These are phyloP conservation scores for Corythaixoides concolor DNA, from an alignment of 2,113 vertebrate species.

Conservation along the genomic window DNA sequence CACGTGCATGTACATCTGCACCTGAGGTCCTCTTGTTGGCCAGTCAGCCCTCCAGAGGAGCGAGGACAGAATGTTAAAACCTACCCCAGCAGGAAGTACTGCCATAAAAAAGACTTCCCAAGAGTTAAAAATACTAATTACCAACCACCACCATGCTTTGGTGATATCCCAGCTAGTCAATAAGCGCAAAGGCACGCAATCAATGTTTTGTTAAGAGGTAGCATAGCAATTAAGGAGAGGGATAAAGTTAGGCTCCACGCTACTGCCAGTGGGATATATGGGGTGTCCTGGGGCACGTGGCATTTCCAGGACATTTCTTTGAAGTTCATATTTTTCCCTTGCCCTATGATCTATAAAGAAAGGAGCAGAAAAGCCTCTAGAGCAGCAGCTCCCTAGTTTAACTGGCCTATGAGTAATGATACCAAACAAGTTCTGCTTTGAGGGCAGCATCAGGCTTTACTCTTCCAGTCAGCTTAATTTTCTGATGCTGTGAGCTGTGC, in stretches of 20 bases:
- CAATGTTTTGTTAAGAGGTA: not conserved
- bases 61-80: not conserved
- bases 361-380: not conserved
- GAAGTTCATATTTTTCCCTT: not conserved
- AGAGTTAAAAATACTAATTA: not conserved
- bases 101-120: not conserved
- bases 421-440: not conserved
- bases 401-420: not conserved
- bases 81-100: not conserved
- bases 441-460: not conserved
- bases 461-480: not conserved
- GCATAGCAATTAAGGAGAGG: not conserved
- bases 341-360: not conserved
- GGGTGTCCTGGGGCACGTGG: not conserved
- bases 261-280: not conserved
- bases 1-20: accelerated
- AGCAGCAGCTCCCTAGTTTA: not conserved
- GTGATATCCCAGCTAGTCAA: not conserved
- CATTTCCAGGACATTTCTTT: not conserved
- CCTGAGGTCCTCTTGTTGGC: not conserved
- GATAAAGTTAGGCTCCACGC: not conserved
- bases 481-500: not conserved
- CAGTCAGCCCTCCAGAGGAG: not conserved
- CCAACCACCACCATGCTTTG: not conserved
- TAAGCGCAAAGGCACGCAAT: not conserved